A percentile compares a stretch with the other conserved stretches of the same genome.
Evolutionary conservation across 37 sponge, comb jelly and placozoan genomes (phyloP).

Genomic region (Ianthella basta): DNA sequence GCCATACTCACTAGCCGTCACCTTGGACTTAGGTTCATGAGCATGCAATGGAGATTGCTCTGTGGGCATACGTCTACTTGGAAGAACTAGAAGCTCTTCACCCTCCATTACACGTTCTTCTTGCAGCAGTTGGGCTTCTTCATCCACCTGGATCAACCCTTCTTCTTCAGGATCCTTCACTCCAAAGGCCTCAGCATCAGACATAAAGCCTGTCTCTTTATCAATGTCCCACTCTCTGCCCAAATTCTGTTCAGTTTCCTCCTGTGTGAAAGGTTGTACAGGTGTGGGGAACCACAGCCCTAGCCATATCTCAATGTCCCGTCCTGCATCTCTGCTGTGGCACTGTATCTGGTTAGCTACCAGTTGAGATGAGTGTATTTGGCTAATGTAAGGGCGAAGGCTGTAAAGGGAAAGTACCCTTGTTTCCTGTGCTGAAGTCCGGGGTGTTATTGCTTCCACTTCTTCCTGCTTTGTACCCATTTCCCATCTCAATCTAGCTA

Average conservation of each 20-base stretch:
- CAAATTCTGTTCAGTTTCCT: not conserved
- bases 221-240: not conserved
- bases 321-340: not conserved
- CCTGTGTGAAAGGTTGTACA: not conserved
- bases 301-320: slow-evolving; percentile 63
- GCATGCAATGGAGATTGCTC: too few species aligned
- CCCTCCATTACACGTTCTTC: slow-evolving; percentile 39
- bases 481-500: not conserved
- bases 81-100: slow-evolving; percentile 11
- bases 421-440: not conserved
- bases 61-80: not conserved
- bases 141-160: not conserved
- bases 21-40: not conserved
- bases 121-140: slow-evolving; percentile 53
- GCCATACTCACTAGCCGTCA: not conserved
- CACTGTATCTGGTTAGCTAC: not conserved
- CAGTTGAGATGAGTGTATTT: not conserved
- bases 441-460: not conserved
- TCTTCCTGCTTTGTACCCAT: not conserved
- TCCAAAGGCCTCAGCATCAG: not conserved
- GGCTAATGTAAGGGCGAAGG: not conserved
- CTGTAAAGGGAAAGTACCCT: not conserved
- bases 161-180: not conserved
- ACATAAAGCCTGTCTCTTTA: not conserved
- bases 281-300: slow-evolving; percentile 43